These are phyloP conservation scores for Steinernema hermaphroditum DNA, from an alignment of 2,888 invertebrate genomes.

Conservation along the genomic window DNA sequence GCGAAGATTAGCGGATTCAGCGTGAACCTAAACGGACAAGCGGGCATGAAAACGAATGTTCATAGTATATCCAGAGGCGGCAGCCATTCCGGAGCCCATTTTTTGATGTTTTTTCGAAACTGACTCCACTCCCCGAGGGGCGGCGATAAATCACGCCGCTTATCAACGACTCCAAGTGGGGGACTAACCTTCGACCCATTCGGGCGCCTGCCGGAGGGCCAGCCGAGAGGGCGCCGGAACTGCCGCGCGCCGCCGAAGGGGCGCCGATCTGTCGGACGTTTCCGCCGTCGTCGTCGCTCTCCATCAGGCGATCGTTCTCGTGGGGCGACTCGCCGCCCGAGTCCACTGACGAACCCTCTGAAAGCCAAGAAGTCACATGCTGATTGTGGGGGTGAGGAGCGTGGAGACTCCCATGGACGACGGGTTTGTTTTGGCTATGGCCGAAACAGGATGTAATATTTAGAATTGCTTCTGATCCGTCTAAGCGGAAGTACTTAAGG, in stretches of 20 bases:
- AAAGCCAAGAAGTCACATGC: neutral
- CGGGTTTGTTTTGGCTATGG: too few relatives aligned
- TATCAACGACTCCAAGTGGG: too few relatives aligned
- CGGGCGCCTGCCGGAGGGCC: constrained; percentile 48
- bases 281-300: constrained; percentile 54
- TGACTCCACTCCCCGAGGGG: neutral
- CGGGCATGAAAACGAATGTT: constrained; percentile 25
- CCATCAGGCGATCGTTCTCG: constrained; percentile 60
- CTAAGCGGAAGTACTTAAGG: too few relatives aligned
- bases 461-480: too few relatives aligned
- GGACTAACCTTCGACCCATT: constrained; percentile 54
- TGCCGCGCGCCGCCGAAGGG: constrained; percentile 3
- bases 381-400: neutral
- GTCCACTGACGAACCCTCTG: constrained; percentile 27
- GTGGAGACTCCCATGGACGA: too few relatives aligned
- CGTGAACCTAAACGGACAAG: constrained; percentile 55
- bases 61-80: neutral
- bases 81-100: neutral
- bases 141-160: too few relatives aligned
- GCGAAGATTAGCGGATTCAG: constrained; percentile 65
- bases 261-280: constrained; percentile 44
- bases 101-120: neutral
- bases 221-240: constrained; percentile 34
- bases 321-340: constrained; percentile 49
- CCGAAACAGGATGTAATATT: too few relatives aligned